Base-by-base conservation (phyloP, 2,113 vertebrate species). In the Thalassarche chlororhynchos region DNA sequence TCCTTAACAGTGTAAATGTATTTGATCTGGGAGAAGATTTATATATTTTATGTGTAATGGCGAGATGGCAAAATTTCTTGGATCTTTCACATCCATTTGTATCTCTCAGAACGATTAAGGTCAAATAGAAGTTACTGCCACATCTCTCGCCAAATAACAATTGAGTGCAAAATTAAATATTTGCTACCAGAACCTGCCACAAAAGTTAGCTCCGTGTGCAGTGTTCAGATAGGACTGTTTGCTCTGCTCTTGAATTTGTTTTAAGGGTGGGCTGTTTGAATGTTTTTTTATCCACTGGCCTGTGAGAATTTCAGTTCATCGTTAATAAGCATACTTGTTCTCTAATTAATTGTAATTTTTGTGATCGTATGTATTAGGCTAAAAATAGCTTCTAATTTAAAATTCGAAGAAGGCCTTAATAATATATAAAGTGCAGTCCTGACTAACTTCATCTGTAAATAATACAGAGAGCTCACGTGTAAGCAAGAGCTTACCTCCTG, bases 1-100 rank as follows among this genome's bases (percentile, higher is more conserved):
- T 95, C 90, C 81, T 95, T 83, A 95, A 95, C 91, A 87, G 79
- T 83, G 32, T 85, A 90, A 93, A 97, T 91, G 72, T 92, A 94
- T 95, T 89, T 92, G 70, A 96, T 95, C 95, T 95, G n/a, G 55
- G 71, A 96, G 85, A 88, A 91, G 90, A 87, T 89, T 94, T 94
- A 69, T 87, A 31, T 60, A 58, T 90, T 97, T 97, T 86, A 91
- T 84, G 34, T 54, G n/a, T 47, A 49, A 58, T 90, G 71, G 71
- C 91, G 89, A 97, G 64, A 80, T 94, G 74, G 85, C 79, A 98
- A 74, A 89, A 90, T 87, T 96, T 93, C 90, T 96, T 79, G 64
- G 42, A 26, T 90, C 83, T 97, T 96, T 84, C 87, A 65, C 42
- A 46, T 92, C 72, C 82, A 90, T 96, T 94, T 93, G 65, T 55